A percentile compares a stretch with the other conserved stretches of the same genome.
Evolutionary conservation across 64 coral and sea anemone genomes (phyloP).

Genomic region (Dendrophyllia cribrosa): DNA sequence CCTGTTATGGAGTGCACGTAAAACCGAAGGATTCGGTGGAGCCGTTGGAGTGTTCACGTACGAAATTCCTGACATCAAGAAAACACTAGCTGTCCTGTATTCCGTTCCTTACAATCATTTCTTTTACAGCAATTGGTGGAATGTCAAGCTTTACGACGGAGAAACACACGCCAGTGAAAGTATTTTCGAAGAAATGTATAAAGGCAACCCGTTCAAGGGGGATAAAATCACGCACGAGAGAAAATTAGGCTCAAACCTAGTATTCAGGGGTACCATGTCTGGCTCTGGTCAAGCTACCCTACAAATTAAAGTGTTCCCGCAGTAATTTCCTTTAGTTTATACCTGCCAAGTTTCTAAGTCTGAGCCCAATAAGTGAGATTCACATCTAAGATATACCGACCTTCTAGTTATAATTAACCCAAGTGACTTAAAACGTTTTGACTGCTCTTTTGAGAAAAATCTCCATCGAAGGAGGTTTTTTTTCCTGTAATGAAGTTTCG

Average conservation of each 20-base stretch:
- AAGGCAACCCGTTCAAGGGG: neutral
- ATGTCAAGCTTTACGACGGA: slow-evolving; percentile 23
- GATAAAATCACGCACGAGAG: slow-evolving; percentile 7
- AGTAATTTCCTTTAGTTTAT: too few relatives aligned
- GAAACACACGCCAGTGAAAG: neutral
- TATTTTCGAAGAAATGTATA: slow-evolving; percentile 34
- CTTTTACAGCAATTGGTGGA: slow-evolving; percentile 50
- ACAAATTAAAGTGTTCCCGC: too few relatives aligned
- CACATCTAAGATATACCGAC: too few relatives aligned
- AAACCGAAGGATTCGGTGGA: too few relatives aligned
- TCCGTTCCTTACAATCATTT: slow-evolving; percentile 53
- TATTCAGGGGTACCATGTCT: slow-evolving; percentile 1
- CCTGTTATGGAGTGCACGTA: too few relatives aligned
- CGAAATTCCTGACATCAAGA: neutral
- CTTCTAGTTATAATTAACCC: too few relatives aligned
- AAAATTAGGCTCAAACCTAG: neutral
- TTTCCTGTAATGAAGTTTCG: too few relatives aligned
- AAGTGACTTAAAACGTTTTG: too few relatives aligned
- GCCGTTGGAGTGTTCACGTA: neutral
- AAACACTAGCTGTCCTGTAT: slow-evolving; percentile 32
- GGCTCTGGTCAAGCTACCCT: slow-evolving; percentile 8
- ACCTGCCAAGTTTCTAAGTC: too few relatives aligned
- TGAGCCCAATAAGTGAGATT: too few relatives aligned
- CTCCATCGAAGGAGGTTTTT: too few relatives aligned
- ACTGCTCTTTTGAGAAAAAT: too few relatives aligned